These are phyloP conservation scores for Poecilia picta DNA, from an alignment of 2,797 vertebrate genomes.

Conservation along the genomic window DNA sequence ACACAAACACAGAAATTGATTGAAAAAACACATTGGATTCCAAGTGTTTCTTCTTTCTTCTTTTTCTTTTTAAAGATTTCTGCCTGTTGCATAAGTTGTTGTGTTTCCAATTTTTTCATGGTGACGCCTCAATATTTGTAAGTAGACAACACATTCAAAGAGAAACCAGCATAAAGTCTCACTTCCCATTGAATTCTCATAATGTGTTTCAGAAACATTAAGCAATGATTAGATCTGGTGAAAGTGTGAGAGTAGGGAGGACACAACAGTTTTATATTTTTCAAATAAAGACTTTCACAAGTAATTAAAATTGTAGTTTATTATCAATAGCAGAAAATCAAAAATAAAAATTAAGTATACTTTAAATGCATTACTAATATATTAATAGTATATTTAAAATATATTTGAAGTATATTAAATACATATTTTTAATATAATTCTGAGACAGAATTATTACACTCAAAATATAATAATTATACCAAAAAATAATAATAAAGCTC, in stretches of 20 bases:
- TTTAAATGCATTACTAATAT: too few relatives aligned
- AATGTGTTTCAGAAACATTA: background rate
- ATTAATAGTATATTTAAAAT: too few relatives aligned
- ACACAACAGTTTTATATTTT: background rate
- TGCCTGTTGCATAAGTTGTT: background rate
- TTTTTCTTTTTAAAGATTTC: conserved; percentile 14
- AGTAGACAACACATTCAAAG: background rate
- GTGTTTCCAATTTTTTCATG: conserved; percentile 34
- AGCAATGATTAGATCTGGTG: background rate
- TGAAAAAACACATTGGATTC: background rate
- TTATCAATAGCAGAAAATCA: too few relatives aligned
- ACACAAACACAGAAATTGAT: conserved; percentile 15
- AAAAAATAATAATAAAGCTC: too few relatives aligned
- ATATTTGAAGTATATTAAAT: too few relatives aligned
- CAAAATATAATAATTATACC: too few relatives aligned
- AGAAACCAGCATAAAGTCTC: background rate
- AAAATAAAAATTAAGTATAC: too few relatives aligned
- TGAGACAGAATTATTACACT: too few relatives aligned
- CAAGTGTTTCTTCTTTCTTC: conserved; percentile 10
- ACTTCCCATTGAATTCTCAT: background rate
- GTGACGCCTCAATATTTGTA: conserved; percentile 34
- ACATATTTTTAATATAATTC: too few relatives aligned
- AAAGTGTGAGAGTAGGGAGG: background rate
- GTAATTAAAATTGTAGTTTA: too few relatives aligned
- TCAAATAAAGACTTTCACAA: too few relatives aligned